Conservation (phyloP, 1,140 invertebrate species). For the Panagrolaimus sp. region DNA sequence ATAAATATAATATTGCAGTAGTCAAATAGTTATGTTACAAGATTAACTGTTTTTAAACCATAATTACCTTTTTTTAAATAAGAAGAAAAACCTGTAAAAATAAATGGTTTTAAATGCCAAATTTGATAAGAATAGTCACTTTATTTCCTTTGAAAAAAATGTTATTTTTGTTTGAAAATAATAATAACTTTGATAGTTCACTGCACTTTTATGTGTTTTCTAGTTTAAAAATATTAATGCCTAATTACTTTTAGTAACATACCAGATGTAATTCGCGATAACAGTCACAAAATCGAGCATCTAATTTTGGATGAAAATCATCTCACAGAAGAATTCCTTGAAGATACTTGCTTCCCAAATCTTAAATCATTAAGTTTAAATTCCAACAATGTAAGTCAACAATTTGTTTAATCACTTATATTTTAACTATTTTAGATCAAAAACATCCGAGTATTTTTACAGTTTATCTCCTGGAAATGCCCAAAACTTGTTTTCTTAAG, state of each 20-base stretch:
- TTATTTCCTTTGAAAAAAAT: too few relatives aligned
- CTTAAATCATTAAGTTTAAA: slow-evolving; percentile 39
- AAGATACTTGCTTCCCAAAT: slow-evolving; percentile 24
- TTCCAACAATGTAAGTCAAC: slow-evolving; percentile 29
- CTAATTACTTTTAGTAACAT: slow-evolving; percentile 5
- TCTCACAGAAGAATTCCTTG: slow-evolving; percentile 32
- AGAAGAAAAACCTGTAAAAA: too few relatives aligned
- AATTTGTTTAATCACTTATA: not conserved
- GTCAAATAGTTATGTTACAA: too few relatives aligned
- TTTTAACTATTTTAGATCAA: slow-evolving; percentile 30
- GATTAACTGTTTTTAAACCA: too few relatives aligned
- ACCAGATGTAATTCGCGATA: slow-evolving; percentile 19
- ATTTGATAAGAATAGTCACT: too few relatives aligned
- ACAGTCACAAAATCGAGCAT: slow-evolving; percentile 33
- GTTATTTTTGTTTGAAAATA: too few relatives aligned
- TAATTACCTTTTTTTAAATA: too few relatives aligned
- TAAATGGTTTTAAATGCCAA: too few relatives aligned
- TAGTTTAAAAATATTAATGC: too few relatives aligned
- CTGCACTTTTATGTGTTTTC: too few relatives aligned
- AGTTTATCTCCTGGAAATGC: slow-evolving; percentile 34
- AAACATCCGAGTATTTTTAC: slow-evolving; percentile 35
- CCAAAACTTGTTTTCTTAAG: slow-evolving; percentile 37
- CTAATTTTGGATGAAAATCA: slow-evolving; percentile 44
- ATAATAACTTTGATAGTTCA: too few relatives aligned
- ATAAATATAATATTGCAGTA: too few relatives aligned